Base-by-base conservation (phyloP, 2,888 invertebrate genomes). In the Dorcus parallelipipedus region DNA sequence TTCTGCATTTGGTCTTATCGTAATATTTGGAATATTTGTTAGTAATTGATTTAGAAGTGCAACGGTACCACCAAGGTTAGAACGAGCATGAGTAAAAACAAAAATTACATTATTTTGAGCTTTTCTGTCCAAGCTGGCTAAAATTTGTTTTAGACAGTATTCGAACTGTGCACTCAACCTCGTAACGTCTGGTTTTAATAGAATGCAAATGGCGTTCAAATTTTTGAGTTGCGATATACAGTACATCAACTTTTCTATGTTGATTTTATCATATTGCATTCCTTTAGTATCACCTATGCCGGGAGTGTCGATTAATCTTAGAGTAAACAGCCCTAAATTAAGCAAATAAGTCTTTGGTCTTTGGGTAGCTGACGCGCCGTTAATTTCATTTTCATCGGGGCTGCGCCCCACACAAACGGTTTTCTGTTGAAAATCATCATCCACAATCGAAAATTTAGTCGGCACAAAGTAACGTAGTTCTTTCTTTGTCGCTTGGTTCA, bases 301-400 rank as follows among this genome's bases (percentile, higher is more conserved):
- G 6, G 76, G 76, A 1, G 76, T 74, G 56, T 76, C 76, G 17
- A 76, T 76, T 26, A 76, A 57, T 51, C 55, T 65, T 67, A 38
- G 58, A 49, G 38, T 65, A 49, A 17, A 56, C 43, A 42, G n/a
- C 4, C 48, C 52, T 48, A 55, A 49, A 0, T 59, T 57, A 17
- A 60, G 59, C 58, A 65, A 91, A 91, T 74, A 93, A 90, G 54
- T 87, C 87, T 9, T 93, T 90, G 76, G 49, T 38, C 54, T 51
- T 57, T 63, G 64, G 9, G 67, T 67, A 14, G 64, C 56, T 0
- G 67, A 67, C 26, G 52, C 64, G 4, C 65, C 67, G 9, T 52
- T 23, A 41, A 58, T 52, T 1, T 43, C 40, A 41, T 41, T 49
- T 42, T 65, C 62, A 54, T 74, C 72, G 4, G 52, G 47, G 33